Base-by-base conservation (phyloP, 2,113 vertebrate species). In the Dryoscopus gambensis region DNA sequence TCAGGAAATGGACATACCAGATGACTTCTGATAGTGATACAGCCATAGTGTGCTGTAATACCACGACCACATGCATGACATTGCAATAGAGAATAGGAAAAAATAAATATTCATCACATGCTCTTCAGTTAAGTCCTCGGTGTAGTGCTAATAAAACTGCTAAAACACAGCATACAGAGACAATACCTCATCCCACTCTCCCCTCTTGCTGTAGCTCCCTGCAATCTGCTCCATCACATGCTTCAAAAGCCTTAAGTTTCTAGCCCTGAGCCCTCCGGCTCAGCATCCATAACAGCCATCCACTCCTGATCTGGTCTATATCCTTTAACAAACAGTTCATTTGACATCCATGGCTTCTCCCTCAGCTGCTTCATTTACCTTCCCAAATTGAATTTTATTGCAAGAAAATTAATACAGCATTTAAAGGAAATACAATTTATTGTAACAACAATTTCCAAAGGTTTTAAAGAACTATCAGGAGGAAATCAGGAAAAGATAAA, bases 31-130 rank as follows among this genome's bases (percentile, higher is more conserved):
- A 35, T 5, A 59, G 46, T 10, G 13, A 35, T 8, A 76, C 6
- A 49, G 11, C 6, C n/a, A 47, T 8, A 21, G 19, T n/a, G 8
- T 24, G 19, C 31, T 47, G 18, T 30, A 50, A 35, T 53, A 70
- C 30, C 27, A 28, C 8, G 7, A 37, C 27, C 52, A 44, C 3
- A n/a, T 35, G 27, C 10, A 33, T 28, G 21, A 37, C 0, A 0
- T 24, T 31, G 35, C 15, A 37, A 27, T 16, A 89, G 1, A 56
- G 30, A 56, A 65, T 1, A 77, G 7, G 44, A 76, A 22, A 3
- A 39, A 11, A 59, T 19, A 87, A 53, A n/a, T 8, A 20, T 69
- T 68, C 23, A 17, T 65, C 25, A 30, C 10, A 17, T 24, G 27
- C 10, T 75, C 31, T 76, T 84, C 55, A 35, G 7, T 44, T 76